phyloP scores from a whole-genome alignment of 2,888 invertebrate genomes.

The Ceramica pisi region DNA sequence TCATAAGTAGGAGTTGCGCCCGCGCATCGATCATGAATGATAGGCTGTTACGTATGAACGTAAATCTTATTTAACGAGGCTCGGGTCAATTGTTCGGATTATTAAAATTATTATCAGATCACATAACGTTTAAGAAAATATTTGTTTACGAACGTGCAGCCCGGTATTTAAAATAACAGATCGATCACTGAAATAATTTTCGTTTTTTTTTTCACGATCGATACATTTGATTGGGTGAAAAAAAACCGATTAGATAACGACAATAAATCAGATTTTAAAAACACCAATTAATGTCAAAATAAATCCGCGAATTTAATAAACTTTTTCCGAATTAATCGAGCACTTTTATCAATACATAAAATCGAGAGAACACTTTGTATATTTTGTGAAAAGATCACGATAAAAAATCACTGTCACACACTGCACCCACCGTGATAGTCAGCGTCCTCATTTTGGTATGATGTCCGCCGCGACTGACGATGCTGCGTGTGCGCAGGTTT shows the following conservation, averaged over 20 bases:
- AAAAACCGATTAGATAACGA: neutral
- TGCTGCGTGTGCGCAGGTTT: slow-evolving; percentile 72
- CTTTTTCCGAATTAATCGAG: neutral
- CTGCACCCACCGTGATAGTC: slow-evolving; percentile 84
- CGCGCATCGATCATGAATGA: slow-evolving; percentile 39
- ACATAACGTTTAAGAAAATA: slow-evolving; percentile 10
- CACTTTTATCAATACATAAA: slow-evolving; percentile 32
- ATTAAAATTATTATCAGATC: slow-evolving; percentile 33
- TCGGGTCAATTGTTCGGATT: slow-evolving; percentile 31
- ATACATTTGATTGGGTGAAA: slow-evolving; percentile 4
- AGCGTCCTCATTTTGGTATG: slow-evolving; percentile 85
- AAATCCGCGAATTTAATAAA: neutral
- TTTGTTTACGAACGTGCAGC: slow-evolving; percentile 2
- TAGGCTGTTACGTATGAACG: slow-evolving; percentile 34
- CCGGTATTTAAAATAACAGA: neutral
- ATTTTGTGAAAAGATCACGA: slow-evolving; percentile 62
- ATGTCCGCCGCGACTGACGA: slow-evolving; percentile 82
- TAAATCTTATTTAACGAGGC: slow-evolving; percentile 39
- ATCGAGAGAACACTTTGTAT: slow-evolving; percentile 45
- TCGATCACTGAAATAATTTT: slow-evolving; percentile 10
- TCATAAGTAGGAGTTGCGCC: slow-evolving; percentile 33
- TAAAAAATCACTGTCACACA: slow-evolving; percentile 68
- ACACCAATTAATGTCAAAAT: slow-evolving; percentile 2
- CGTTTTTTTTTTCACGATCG: slow-evolving; percentile 20
- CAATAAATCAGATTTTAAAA: neutral